Evolutionary conservation across 2,888 invertebrate species (phyloP), one percentile per base, ranked within the genome.

Genomic region (Pollenia griseotomentosa): DNA sequence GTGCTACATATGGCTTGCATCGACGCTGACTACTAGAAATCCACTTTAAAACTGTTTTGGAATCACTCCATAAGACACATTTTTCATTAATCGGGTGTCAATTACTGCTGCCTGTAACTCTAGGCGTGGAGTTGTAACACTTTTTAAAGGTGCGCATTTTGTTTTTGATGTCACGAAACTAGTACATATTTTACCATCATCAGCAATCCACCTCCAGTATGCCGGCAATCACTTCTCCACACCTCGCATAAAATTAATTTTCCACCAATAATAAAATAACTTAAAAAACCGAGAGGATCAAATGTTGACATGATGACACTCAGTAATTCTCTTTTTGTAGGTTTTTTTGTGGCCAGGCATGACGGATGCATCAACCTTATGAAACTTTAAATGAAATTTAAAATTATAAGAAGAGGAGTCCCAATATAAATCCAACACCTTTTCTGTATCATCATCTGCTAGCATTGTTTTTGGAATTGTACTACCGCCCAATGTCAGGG

Each of bases 221-320:
- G 78, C 81, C 9, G 23, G 3, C 23, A 57, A 57, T 57, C 12
- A 12, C 57, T 3, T 57, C 57, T 33, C 59, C 59, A 61, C 8
- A 61, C 14, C n/a, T 61, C 33, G 6, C 59, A 40, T 40, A 61
- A 57, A 4, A 57, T 11, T 12, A 57, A 11, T 12, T 57, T 57
- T 57, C 57, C 57, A 33, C 57, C 23, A 23, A 57, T 33, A 57
- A 12, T 57, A 57, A 57, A 23, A 57, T 57, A 12, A 57, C 57
- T 57, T n/a, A 61, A 33, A 40, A 14, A 40, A 1, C 73, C 73
- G 1, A 78, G 65, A 42, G 78, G 78, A 46, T 84, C 73, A 51
- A 80, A 85, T 4, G 68, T 80, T 16, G 74, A 79, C 74, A 74
- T 84, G 12, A 74, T 61, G n/a, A 79, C 46, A 19, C 79, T 79